Conservation (phyloP, 2,888 invertebrate genomes). For the Diaphora mendica region DNA sequence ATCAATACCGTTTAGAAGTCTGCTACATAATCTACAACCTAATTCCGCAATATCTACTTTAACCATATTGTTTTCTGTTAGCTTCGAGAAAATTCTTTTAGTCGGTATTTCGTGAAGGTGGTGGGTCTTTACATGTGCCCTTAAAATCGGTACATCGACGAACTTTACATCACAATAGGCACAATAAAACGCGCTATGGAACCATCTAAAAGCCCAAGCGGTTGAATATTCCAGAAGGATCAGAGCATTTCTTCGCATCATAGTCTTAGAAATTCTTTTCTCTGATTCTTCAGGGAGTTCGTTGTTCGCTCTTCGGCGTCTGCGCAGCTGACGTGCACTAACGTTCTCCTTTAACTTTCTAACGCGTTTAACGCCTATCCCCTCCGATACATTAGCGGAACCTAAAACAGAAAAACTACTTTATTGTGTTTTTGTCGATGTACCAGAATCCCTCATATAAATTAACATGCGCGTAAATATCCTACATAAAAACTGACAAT, state of each 20-base stretch:
- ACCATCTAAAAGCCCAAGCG: constrained; percentile 82
- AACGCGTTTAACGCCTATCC: constrained; percentile 65
- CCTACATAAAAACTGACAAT: neutral
- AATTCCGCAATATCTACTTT: constrained; percentile 77
- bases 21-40: constrained; percentile 69
- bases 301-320: constrained; percentile 79
- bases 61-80: constrained; percentile 80
- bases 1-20: constrained; percentile 60
- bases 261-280: constrained; percentile 76
- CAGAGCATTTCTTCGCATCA: constrained; percentile 80
- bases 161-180: constrained; percentile 77
- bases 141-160: constrained; percentile 65
- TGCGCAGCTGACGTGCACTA: constrained; percentile 77
- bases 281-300: constrained; percentile 77
- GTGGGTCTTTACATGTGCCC: constrained; percentile 63
- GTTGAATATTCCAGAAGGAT: constrained; percentile 75
- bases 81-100: constrained; percentile 71
- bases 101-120: constrained; percentile 69
- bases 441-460: constrained; percentile 5
- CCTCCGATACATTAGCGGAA: constrained; percentile 66
- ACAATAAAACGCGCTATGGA: constrained; percentile 75
- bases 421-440: constrained; percentile 26
- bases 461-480: constrained; percentile 17
- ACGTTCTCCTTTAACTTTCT: constrained; percentile 79
- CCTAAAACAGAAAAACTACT: constrained; percentile 67